These are phyloP conservation scores for Sternotherus odoratus DNA, from an alignment of 2,797 vertebrate species.

Conservation along the genomic window DNA sequence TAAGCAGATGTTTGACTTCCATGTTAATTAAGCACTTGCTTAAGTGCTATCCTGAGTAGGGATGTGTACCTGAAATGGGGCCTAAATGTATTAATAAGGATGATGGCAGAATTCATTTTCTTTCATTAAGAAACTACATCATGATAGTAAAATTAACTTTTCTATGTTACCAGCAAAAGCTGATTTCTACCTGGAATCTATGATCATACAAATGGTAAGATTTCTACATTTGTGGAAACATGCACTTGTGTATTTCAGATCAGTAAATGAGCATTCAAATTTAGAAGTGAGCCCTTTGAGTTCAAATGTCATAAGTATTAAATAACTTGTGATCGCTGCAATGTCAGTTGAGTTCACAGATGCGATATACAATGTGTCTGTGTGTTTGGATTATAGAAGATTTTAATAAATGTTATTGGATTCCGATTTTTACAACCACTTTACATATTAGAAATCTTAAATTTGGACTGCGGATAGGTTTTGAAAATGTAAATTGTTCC, in stretches of 20 bases:
- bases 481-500: not conserved
- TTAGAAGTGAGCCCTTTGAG: not conserved
- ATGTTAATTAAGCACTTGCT: not conserved
- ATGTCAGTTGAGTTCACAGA: not conserved
- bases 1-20: not conserved
- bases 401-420: not conserved
- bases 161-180: not conserved
- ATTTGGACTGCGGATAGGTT: not conserved
- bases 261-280: rapidly evolving
- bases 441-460: not conserved
- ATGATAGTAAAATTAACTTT: not conserved
- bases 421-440: rapidly evolving
- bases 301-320: not conserved
- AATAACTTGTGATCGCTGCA: not conserved
- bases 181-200: not conserved
- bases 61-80: not conserved
- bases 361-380: not conserved
- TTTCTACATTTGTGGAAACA: not conserved
- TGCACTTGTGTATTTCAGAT: rapidly evolving
- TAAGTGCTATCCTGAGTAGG: not conserved
- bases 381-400: not conserved
- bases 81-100: not conserved
- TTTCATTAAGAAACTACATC: not conserved
- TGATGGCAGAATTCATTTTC: not conserved
- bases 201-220: not conserved